phyloP scores from a whole-genome alignment of 2,113 vertebrate species.

The Syngnathus typhle region DNA sequence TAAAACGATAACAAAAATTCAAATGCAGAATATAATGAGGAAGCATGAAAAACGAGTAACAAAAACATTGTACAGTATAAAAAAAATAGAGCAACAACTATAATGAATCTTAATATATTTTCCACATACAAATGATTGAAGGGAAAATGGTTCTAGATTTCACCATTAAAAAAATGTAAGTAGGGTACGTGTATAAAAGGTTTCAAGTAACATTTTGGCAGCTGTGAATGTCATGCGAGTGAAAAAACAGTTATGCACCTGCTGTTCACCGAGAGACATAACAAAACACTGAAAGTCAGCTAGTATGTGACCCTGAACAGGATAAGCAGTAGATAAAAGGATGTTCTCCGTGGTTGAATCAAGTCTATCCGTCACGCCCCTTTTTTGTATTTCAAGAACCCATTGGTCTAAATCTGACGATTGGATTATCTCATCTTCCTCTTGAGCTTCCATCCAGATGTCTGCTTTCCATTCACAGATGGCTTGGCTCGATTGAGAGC shows the following conservation, averaged over 20 bases:
- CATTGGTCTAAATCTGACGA: constrained; percentile 3
- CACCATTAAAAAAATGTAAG: not conserved
- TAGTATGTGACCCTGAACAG: not conserved
- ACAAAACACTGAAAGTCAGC: not conserved
- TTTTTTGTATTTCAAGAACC: constrained; percentile 8
- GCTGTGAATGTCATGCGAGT: not conserved
- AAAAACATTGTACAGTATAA: too few species aligned
- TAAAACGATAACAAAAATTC: too few species aligned
- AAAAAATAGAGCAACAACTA: too few species aligned
- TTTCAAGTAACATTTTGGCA: not conserved
- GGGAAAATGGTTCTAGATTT: not conserved
- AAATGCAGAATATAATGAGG: too few species aligned
- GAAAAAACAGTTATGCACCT: not conserved
- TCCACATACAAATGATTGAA: not conserved
- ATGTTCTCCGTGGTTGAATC: not conserved
- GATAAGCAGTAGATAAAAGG: not conserved
- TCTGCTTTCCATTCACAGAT: constrained; percentile 32
- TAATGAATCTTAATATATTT: not conserved
- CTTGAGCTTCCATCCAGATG: constrained; percentile 6
- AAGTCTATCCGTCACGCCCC: not conserved
- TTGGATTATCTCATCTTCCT: constrained; percentile 13
- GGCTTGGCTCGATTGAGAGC: constrained; percentile 1
- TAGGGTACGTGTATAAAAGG: not conserved
- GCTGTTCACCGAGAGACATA: not conserved
- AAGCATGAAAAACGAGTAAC: too few species aligned